Evolutionary conservation across 30 jellyfish, hydroid and myxozoan species (phyloP), one percentile per base, ranked within the genome.

Genomic region (Aurelia aurita complex sp. Pacific): DNA sequence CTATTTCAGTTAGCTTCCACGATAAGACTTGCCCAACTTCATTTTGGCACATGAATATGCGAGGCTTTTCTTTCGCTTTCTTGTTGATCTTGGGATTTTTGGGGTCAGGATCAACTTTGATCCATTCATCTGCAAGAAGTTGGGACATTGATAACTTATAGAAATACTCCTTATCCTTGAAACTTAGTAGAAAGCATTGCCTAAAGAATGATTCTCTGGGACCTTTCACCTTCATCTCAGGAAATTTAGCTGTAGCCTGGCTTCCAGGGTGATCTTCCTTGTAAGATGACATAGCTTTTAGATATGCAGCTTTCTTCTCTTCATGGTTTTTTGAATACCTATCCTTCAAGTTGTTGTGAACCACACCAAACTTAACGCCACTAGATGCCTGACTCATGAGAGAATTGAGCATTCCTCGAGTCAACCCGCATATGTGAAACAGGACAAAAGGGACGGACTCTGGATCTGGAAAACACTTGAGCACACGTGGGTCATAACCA

Each of bases 401-500:
- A 23, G 87, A 79, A 68, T 83, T 91, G 86, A 87, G 81, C 74
- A 92, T 70, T 59, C 81, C 89, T 79, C 91, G 67, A 53, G 98
- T 92, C 63, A 92, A 67, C 12, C 98, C 98, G 9, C 92, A 97
- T 64, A 87, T 92, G 82, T 92, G 98, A 55, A 92, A 92, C 74
- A 92, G 74, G 85, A 92, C 93, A 78, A 92, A 92, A 4, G 98
- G 98, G 61, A 87, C 85, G 6, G 76, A 67, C 19, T 92, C 98
- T 12, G 83, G 92, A 59, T 87, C 92, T n/a, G 98, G 89, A n/a
- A 92, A 71, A 87, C 80, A 88, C 43, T 91, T 81, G 23, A 92
- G 69, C 15, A 92, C 77, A 60, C 98, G 95, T 2, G 98, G 98
- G 80, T 92, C 98, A 73, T 92, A 92, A 15, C 98, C 98, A 34